A percentile compares a stretch with the other conserved stretches of the same genome.
phyloP scores from a whole-genome alignment of 1,140 invertebrate species.

The Magallana ariakensis region DNA sequence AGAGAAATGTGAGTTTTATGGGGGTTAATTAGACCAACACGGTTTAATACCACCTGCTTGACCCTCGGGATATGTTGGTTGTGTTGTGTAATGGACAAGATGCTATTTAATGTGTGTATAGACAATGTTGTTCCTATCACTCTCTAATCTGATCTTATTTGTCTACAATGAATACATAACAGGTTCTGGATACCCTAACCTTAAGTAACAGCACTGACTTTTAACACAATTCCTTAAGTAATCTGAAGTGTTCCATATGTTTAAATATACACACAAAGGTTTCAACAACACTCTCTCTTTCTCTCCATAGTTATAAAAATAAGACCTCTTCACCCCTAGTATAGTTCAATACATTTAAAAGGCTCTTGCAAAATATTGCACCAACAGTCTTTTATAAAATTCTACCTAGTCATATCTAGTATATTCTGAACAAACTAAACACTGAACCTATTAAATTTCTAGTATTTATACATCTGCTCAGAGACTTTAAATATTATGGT shows the following conservation, averaged over 20 bases:
- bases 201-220: conserved; percentile 13
- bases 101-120: conserved; percentile 19
- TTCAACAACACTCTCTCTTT: no score
- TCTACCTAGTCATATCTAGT: no score
- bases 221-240: neutral
- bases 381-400: no score
- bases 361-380: no score
- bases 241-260: neutral
- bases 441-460: neutral
- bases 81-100: conserved; percentile 23
- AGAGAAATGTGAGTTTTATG: conserved; percentile 1
- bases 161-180: conserved; percentile 15
- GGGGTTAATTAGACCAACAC: conserved; percentile 1
- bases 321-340: no score
- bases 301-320: no score
- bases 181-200: neutral
- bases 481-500: neutral
- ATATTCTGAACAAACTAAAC: no score
- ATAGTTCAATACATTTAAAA: no score
- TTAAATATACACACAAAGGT: neutral
- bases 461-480: neutral
- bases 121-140: conserved; percentile 22
- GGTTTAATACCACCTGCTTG: conserved; percentile 15
- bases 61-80: neutral
- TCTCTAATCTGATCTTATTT: conserved; percentile 30